Evolutionary conservation across 2,797 vertebrate genomes (phyloP).

Genomic region (Rhabdophis nuchalis): DNA sequence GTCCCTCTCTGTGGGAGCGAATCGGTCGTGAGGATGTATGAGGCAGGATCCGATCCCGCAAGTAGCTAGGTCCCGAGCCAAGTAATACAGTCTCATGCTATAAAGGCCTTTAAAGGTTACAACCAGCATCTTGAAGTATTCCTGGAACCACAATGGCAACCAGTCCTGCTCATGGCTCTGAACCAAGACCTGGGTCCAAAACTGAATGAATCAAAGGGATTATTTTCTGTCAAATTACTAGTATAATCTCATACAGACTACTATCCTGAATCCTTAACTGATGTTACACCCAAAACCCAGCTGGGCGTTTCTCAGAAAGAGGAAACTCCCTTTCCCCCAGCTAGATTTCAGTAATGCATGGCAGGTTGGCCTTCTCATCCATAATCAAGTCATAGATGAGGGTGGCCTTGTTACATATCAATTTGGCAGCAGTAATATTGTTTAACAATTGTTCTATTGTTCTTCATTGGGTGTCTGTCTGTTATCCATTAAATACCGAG

Average conservation of each 20-base stretch:
- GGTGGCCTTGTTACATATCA: background rate
- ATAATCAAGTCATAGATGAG: background rate
- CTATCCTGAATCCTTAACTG: background rate
- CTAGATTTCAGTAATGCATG: background rate
- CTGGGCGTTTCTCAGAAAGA: background rate
- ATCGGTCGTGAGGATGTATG: too few relatives aligned
- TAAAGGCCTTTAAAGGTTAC: background rate
- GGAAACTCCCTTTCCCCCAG: background rate
- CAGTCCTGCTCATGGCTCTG: background rate
- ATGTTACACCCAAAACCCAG: background rate
- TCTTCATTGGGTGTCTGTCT: background rate
- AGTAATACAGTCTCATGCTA: background rate
- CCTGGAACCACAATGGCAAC: background rate
- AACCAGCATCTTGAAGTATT: background rate
- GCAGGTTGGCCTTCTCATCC: background rate
- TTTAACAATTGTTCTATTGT: background rate
- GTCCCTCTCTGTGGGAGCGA: too few relatives aligned
- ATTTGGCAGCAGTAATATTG: background rate
- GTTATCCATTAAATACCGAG: background rate
- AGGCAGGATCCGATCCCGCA: too few relatives aligned
- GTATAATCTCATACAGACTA: background rate
- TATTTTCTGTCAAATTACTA: background rate
- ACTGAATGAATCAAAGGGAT: background rate
- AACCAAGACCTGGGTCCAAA: background rate
- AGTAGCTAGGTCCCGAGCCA: too few relatives aligned